Evolutionary conservation across 2,888 invertebrate species (phyloP), one percentile per base, ranked within the genome.

Genomic region (Conops quadrifasciatus): DNA sequence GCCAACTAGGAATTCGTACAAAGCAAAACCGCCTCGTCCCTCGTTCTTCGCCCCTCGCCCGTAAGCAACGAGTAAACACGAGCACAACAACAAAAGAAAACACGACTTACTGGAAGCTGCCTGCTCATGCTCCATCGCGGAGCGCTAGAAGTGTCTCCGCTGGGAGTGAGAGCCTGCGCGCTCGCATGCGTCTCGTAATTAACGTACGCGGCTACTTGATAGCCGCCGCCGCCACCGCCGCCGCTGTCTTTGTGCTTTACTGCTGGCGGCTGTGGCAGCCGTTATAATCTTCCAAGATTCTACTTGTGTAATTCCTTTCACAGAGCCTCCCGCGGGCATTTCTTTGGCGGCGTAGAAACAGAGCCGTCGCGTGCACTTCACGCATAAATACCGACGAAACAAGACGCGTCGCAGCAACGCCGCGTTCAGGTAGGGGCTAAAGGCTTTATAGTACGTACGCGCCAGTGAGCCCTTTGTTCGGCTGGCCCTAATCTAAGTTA

Each of bases 321-420:
- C 26, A 51, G 21, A 47, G 66, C 58, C 30, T 51, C 60, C 60
- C 43, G 66, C 59, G 64, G 51, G 45, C 45, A 45, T 67, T 71
- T 71, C 45, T 36, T 51, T 71, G 65, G 53, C 67, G 60, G 63
- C 49, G 59, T 51, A 43, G 21, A n/a, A n/a, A 51, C 59, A 49
- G 26, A 11, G 13, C 21, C 60, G 36, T 43, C 62, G 65, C 70
- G 67, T 71, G 71, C 73, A 68, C 67, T 58, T 73, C 67, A 70
- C 72, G 72, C 70, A 73, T 75, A 74, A 75, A 74, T 72, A 72
- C 72, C 74, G 67, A 69, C 70, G 72, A 70, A 74, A 71, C 67
- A 24, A 71, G 70, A 19, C 63, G 71, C 69, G 69, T 13, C 69
- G 67, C 47, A 28, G 64, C 56, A 67, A 28, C 68, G 60, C 65